Conservation (phyloP, 2,113 vertebrate genomes). For the Ellobius talpinus region DNA sequence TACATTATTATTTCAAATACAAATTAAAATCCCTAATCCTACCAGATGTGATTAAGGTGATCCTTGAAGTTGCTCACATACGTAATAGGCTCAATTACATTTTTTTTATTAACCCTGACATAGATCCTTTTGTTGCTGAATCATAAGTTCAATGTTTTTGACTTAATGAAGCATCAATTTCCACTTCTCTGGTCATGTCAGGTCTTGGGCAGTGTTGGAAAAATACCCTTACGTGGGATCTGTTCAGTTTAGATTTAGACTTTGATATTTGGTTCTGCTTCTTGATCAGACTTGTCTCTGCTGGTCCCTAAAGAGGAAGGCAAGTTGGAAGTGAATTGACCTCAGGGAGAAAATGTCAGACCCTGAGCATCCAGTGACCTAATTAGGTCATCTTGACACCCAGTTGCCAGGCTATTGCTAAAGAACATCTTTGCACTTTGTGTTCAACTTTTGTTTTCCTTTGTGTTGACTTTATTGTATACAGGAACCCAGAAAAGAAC, state of each 20-base stretch:
- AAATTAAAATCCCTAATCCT: slow-evolving; percentile 67
- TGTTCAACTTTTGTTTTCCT: background rate
- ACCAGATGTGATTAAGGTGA: slow-evolving; percentile 73
- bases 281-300: background rate
- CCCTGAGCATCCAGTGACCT: slow-evolving; percentile 3
- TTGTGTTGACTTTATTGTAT: slow-evolving; percentile 13
- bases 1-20: slow-evolving; percentile 65
- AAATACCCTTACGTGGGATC: background rate
- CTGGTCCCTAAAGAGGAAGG: background rate
- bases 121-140: slow-evolving; percentile 74
- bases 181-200: background rate
- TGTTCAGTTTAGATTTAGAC: background rate
- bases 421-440: background rate
- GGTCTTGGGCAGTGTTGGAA: slow-evolving; percentile 48
- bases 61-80: slow-evolving; percentile 70
- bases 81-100: slow-evolving; percentile 48
- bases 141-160: slow-evolving; percentile 73
- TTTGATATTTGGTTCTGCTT: slow-evolving; percentile 17
- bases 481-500: slow-evolving; percentile 7
- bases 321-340: slow-evolving; percentile 36
- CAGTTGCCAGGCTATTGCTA: slow-evolving; percentile 14
- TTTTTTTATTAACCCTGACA: slow-evolving; percentile 81
- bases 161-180: slow-evolving; percentile 48
- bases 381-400: slow-evolving; percentile 36
- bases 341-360: slow-evolving; percentile 1